Conservation (phyloP, 2,888 invertebrate genomes). For the Diaprepes abbreviatus region DNA sequence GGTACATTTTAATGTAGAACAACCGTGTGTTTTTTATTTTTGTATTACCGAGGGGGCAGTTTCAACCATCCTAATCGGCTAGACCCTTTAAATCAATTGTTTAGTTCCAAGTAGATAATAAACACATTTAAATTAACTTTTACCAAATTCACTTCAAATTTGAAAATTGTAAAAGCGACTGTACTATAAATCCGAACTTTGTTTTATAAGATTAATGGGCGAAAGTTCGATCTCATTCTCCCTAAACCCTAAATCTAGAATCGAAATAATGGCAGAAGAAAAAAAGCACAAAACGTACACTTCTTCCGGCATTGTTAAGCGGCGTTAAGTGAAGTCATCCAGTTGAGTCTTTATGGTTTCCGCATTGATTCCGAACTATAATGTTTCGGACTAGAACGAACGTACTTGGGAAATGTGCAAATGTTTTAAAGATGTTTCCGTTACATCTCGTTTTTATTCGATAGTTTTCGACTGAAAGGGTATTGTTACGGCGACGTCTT, state of each 20-base stretch:
- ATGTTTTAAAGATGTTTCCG: constrained; percentile 41
- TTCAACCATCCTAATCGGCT: no score
- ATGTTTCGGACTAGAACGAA: constrained; percentile 36
- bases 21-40: no score
- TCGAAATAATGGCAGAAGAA: constrained; percentile 39
- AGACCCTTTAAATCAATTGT: no score
- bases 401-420: constrained; percentile 44
- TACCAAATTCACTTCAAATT: no score
- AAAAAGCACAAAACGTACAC: constrained; percentile 41
- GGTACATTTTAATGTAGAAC: no score
- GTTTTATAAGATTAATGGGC: constrained; percentile 32
- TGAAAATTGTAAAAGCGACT: no score
- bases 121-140: no score
- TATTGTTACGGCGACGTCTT: no score
- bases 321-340: constrained; percentile 46
- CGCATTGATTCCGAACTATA: constrained; percentile 44
- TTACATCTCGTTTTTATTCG: constrained; percentile 32
- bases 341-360: constrained; percentile 44
- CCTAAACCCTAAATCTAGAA: constrained; percentile 41
- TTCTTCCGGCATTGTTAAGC: constrained; percentile 45
- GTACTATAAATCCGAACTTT: not conserved
- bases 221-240: constrained; percentile 35
- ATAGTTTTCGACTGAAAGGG: constrained; percentile 19
- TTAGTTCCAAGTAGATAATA: no score
- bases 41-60: no score